Conservation (phyloP, 92 coral and sea anemone species). For the Phenganax marumi region DNA sequence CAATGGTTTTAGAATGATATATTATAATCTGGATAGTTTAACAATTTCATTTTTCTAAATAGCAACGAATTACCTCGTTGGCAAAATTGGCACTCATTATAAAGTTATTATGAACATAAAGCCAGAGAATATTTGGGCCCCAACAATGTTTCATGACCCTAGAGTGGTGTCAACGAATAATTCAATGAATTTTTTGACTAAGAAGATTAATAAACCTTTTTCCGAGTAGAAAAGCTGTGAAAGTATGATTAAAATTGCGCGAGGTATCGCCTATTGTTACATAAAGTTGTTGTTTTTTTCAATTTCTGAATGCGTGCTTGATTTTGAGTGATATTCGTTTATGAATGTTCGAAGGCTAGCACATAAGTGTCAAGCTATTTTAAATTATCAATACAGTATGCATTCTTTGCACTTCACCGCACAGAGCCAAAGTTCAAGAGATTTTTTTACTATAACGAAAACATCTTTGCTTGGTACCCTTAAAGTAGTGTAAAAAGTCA, state of each 20-base stretch:
- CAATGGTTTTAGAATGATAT: not conserved
- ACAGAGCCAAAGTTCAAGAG: too few species aligned
- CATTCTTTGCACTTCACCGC: too few species aligned
- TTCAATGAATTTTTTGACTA: conserved; percentile 22
- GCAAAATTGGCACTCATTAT: conserved; percentile 5
- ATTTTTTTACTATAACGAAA: too few species aligned
- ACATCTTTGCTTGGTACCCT: too few species aligned
- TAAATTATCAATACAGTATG: too few species aligned
- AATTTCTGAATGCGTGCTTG: too few species aligned
- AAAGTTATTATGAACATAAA: conserved; percentile 13
- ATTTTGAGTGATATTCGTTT: too few species aligned
- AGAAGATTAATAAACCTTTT: conserved; percentile 7
- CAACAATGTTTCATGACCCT: not conserved
- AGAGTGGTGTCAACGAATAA: conserved; percentile 29
- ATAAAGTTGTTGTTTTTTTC: not conserved
- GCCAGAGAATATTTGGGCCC: not conserved
- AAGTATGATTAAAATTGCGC: conserved; percentile 8
- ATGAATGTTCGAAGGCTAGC: too few species aligned
- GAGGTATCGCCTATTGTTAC: not conserved
- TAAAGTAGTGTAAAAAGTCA: too few species aligned
- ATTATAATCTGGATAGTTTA: not conserved
- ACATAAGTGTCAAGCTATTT: too few species aligned
- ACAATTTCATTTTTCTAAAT: conserved; percentile 3
- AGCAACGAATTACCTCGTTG: not conserved
- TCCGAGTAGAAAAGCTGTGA: not conserved